Evolutionary conservation across 2,113 vertebrate species (phyloP).

Genomic region (Typhlomys cinereus): DNA sequence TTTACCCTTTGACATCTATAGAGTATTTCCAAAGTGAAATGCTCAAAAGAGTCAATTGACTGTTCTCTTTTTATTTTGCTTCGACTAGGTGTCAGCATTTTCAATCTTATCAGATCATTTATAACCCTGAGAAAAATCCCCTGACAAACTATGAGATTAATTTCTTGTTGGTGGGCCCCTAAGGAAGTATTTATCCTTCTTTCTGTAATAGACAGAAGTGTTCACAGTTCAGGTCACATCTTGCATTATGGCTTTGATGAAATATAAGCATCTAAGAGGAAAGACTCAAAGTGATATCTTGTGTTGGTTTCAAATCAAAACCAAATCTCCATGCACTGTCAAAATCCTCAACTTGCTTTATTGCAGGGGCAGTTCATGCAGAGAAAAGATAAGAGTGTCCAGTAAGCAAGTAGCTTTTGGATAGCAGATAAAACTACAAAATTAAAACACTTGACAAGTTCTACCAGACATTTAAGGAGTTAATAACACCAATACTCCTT

Average conservation of each 20-base stretch:
- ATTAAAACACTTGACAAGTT: slow-evolving; percentile 78
- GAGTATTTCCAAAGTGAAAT: slow-evolving; percentile 69
- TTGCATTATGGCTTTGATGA: slow-evolving; percentile 66
- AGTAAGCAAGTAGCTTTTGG: slow-evolving; percentile 80
- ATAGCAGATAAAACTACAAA: slow-evolving; percentile 76
- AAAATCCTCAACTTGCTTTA: slow-evolving; percentile 75
- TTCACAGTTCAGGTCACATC: slow-evolving; percentile 42
- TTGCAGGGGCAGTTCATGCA: slow-evolving; percentile 67
- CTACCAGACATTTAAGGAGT: no score
- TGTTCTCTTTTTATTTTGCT: slow-evolving; percentile 64
- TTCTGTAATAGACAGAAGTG: slow-evolving; percentile 48
- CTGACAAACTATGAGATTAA: slow-evolving; percentile 65
- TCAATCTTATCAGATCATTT: slow-evolving; percentile 74
- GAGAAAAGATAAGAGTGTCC: slow-evolving; percentile 78
- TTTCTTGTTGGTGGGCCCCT: slow-evolving; percentile 55
- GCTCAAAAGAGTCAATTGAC: slow-evolving; percentile 64
- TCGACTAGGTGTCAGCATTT: slow-evolving; percentile 73
- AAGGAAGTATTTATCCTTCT: slow-evolving; percentile 51
- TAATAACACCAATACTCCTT: no score
- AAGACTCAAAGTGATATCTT: slow-evolving; percentile 81
- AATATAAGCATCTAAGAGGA: slow-evolving; percentile 74
- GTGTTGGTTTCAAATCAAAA: slow-evolving; percentile 81
- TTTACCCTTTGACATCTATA: slow-evolving; percentile 66
- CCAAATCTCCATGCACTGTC: slow-evolving; percentile 62
- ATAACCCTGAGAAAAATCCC: slow-evolving; percentile 63